Conservation (phyloP, 1,140 invertebrate genomes). For the Caenorhabditis elegans region WBcel235 BX284603.4:4895501-4896000, state of each 20-base stretch:
- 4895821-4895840: slow-evolving; percentile 69
- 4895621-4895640: slow-evolving; percentile 97
- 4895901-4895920: slow-evolving; percentile 91
- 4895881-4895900: slow-evolving; percentile 83
- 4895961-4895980: slow-evolving; percentile 91
- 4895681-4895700: slow-evolving; percentile 94
- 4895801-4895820: slow-evolving; percentile 84
- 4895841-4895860: slow-evolving; percentile 82
- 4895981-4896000: slow-evolving; percentile 74
- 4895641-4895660: slow-evolving; percentile 88
- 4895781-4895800: slow-evolving; percentile 71
- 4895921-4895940: slow-evolving; percentile 73
- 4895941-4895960: slow-evolving; percentile 72
- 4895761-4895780: slow-evolving; percentile 85
- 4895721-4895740: slow-evolving; percentile 28
- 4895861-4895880: slow-evolving; percentile 75
- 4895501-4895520: slow-evolving; percentile 93
- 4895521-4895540: slow-evolving; percentile 90
- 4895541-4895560: slow-evolving; percentile 71
- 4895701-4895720: slow-evolving; percentile 86
- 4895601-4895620: slow-evolving; percentile 89
- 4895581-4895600: slow-evolving; percentile 70
- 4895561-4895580: background rate
- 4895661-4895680: slow-evolving; percentile 89
- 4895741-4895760: slow-evolving; percentile 88